Conservation (phyloP, 1,140 invertebrate genomes). For the Drosophila baimaii region DNA sequence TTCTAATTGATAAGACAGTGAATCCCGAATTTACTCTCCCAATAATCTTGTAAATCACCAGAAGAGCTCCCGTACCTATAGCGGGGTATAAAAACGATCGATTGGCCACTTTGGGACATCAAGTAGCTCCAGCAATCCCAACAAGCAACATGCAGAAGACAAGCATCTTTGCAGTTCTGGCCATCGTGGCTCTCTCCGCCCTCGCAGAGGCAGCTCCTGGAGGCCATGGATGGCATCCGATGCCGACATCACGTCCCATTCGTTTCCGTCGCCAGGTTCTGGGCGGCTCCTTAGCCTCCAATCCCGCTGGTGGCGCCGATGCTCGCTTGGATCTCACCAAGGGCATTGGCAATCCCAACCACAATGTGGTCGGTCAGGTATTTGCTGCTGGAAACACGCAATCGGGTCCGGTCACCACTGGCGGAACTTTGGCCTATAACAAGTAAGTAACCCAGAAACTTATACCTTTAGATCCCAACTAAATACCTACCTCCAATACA, state of each 20-base stretch:
- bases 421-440: constrained; percentile 72
- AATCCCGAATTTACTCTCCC: neutral
- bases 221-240: constrained; percentile 43
- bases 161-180: constrained; percentile 53
- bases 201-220: constrained; percentile 55
- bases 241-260: constrained; percentile 34
- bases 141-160: constrained; percentile 55
- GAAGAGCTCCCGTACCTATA: constrained; percentile 32
- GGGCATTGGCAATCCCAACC: constrained; percentile 68
- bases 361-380: constrained; percentile 68
- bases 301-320: constrained; percentile 70
- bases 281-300: constrained; percentile 66
- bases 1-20: constrained; percentile 51
- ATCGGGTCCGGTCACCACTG: constrained; percentile 64
- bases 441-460: constrained; percentile 56
- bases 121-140: constrained; percentile 26
- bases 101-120: constrained; percentile 21
- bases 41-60: constrained; percentile 53
- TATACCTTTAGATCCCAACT: neutral
- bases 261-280: constrained; percentile 66
- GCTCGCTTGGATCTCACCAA: constrained; percentile 58
- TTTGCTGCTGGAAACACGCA: constrained; percentile 76
- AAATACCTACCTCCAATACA: constrained; percentile 1
- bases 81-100: constrained; percentile 35
- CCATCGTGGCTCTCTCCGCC: constrained; percentile 52